Evolutionary conservation across 35 echinoderm and acorn worm species (phyloP), one percentile per base, ranked within the genome.

Genomic region (Lytechinus variegatus): DNA sequence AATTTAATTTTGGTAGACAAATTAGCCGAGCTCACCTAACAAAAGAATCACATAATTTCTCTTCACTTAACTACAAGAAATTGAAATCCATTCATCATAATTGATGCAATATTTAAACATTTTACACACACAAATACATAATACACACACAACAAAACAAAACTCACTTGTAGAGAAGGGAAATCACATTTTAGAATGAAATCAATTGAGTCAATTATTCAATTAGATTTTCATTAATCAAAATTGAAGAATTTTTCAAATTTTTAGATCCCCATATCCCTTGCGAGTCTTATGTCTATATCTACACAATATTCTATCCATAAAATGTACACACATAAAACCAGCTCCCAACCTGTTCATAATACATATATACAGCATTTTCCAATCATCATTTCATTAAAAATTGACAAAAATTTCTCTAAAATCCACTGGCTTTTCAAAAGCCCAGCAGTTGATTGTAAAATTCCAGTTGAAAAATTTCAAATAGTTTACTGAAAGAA

Each of bases 51-150:
- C 88, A 52, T 33, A 90, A 52, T 29, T 54, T 90, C 88, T 90
- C 88, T 54, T 90, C 88, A 90, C 13, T 33, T 5, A n/a, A 90
- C 88, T 44, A 52, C 88, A 44, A 90, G 28, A 54, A 90, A 90
- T 90, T 90, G 9, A 90, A 90, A 90, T 90, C 88, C 52, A 90
- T 90, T 90, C 88, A 44, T 44, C 28, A 90, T 90, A 90, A 90
- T 90, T 90, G 88, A 90, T 90, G 88, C 88, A 90, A 90, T 90
- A 90, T 52, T 90, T 90, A 90, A 52, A 90, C 88, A 90, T 90
- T 90, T 90, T 90, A 90, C 88, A 90, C 88, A 90, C 88, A 90
- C 88, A 54, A 90, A 90, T 90, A 90, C 88, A 90, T 90, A 90
- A 52, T 44, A 90, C 66, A 79, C 66, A 79, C 66, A 79, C 66